Evolutionary conservation across 2,797 vertebrate species (phyloP).

Genomic region (Hippopotamyrus pictus): DNA sequence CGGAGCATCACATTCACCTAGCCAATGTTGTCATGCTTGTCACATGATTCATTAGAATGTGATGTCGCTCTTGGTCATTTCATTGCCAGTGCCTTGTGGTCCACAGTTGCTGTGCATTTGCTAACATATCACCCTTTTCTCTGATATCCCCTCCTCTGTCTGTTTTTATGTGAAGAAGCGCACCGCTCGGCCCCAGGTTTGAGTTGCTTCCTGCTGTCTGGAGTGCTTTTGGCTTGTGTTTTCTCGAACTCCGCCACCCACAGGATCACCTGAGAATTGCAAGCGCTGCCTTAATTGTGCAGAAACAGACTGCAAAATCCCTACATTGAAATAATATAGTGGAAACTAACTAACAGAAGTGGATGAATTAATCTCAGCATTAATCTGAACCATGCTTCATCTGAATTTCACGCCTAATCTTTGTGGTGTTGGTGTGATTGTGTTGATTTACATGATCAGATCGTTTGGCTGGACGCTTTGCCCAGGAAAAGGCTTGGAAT

Average conservation of each 20-base stretch:
- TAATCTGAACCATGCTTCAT: neutral
- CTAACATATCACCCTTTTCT: conserved; percentile 25
- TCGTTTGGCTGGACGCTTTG: neutral
- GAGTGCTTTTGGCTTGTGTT: conserved; percentile 22
- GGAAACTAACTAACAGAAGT: neutral
- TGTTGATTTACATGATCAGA: neutral
- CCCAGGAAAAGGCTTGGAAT: neutral
- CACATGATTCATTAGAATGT: neutral
- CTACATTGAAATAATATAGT: neutral
- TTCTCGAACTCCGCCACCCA: conserved; percentile 27
- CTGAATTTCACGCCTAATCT: neutral
- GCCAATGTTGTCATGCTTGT: neutral
- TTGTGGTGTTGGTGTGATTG: neutral
- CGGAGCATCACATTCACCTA: neutral
- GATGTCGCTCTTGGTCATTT: conserved; percentile 11
- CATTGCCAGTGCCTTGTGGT: conserved; percentile 3
- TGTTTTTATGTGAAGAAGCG: conserved; percentile 51
- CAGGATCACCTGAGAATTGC: neutral
- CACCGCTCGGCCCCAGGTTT: conserved; percentile 61
- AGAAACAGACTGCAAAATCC: neutral
- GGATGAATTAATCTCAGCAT: neutral
- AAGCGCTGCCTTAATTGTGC: neutral
- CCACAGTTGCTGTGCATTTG: neutral
- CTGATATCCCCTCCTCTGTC: conserved; percentile 30
- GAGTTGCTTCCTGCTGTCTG: conserved; percentile 39